phyloP scores from a whole-genome alignment of 2,888 invertebrate genomes.

The Alcis repandata region DNA sequence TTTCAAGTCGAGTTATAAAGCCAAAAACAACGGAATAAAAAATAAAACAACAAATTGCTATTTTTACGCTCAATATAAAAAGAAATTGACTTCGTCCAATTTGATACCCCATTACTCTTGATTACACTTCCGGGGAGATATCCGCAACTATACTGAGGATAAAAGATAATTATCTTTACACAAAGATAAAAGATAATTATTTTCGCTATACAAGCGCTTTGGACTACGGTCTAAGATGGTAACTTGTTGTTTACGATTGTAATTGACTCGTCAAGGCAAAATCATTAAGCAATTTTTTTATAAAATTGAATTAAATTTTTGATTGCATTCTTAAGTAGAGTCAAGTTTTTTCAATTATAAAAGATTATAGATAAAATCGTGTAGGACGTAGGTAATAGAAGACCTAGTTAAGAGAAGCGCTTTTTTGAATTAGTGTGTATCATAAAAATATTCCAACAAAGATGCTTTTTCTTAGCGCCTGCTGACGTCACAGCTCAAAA shows the following conservation, averaged over 20 bases:
- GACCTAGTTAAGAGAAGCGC: no score
- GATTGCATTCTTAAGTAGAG: background rate
- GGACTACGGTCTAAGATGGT: no score
- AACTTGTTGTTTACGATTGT: no score
- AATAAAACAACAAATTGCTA: background rate
- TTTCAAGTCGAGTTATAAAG: background rate
- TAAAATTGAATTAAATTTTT: background rate
- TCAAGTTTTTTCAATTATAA: no score
- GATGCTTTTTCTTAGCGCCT: conserved; percentile 1
- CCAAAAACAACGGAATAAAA: background rate
- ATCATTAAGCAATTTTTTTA: no score
- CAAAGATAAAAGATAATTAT: no score
- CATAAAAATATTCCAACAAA: background rate
- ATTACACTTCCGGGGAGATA: conserved; percentile 31
- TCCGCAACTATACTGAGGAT: background rate
- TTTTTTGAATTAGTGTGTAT: no score
- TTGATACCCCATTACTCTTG: conserved; percentile 33
- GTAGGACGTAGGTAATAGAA: no score
- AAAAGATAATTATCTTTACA: conserved; percentile 14
- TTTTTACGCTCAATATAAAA: conserved; percentile 26
- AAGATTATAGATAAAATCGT: no score
- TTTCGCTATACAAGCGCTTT: no score
- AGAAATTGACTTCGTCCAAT: conserved; percentile 32
- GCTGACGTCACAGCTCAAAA: conserved; percentile 49
- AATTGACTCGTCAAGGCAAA: no score